Evolutionary conservation across 2,888 invertebrate species (phyloP).

Genomic region (Strigamia crassipes): DNA sequence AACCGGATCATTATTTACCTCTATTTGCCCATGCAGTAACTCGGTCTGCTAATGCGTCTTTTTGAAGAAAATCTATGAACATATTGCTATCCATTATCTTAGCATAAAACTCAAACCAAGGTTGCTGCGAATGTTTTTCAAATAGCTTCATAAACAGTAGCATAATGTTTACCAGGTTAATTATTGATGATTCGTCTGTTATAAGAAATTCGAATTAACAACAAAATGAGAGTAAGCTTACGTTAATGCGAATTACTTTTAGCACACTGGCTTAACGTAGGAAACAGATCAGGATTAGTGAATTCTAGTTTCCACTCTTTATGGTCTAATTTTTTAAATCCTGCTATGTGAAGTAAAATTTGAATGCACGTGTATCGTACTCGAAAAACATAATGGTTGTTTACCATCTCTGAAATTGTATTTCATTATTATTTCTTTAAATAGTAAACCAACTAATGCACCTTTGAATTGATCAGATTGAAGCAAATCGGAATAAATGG

Average conservation of each 20-base stretch:
- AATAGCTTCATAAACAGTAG: neutral
- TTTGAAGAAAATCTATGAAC: neutral
- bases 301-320: neutral
- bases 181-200: neutral
- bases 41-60: neutral
- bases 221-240: neutral
- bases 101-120: neutral
- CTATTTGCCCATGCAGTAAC: neutral
- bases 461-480: neutral
- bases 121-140: neutral
- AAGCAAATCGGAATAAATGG: neutral
- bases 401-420: conserved; percentile 11
- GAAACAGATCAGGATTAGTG: neutral
- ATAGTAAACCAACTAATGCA: neutral
- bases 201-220: neutral
- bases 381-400: neutral
- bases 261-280: neutral
- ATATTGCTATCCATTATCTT: neutral
- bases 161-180: neutral
- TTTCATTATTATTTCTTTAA: neutral
- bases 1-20: neutral
- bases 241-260: neutral
- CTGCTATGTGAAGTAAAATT: neutral
- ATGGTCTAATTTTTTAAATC: neutral
- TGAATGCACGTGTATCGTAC: conserved; percentile 5